A percentile compares a stretch with the other conserved stretches of the same genome.
These are phyloP conservation scores for Leucophora obtusa DNA, from an alignment of 2,888 invertebrate genomes.

Conservation along the genomic window DNA sequence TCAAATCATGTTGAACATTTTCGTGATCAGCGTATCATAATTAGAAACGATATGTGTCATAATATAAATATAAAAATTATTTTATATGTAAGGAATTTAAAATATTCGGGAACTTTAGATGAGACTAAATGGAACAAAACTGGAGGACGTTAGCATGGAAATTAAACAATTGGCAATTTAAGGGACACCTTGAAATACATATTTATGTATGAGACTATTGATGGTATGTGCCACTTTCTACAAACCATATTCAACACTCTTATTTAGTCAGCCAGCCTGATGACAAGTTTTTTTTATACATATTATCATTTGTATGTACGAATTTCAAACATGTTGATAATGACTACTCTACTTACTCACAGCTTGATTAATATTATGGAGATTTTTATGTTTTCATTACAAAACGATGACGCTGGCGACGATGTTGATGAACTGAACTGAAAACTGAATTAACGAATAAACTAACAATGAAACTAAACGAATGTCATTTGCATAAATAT, in stretches of 20 bases:
- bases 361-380: slow-evolving; percentile 58
- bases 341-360: slow-evolving; percentile 43
- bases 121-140: no score
- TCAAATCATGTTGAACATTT: no score
- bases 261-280: slow-evolving; percentile 13
- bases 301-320: slow-evolving; percentile 26
- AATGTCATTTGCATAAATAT: slow-evolving; percentile 63
- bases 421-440: slow-evolving; percentile 52
- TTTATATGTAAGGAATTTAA: no score
- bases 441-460: slow-evolving; percentile 54
- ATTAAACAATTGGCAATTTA: no score
- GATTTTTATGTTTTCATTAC: slow-evolving; percentile 60
- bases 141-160: no score
- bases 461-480: slow-evolving; percentile 54
- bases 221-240: neutral
- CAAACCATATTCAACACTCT: neutral
- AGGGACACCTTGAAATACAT: no score
- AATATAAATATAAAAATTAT: no score
- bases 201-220: slow-evolving; percentile 12
- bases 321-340: slow-evolving; percentile 54
- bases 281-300: slow-evolving; percentile 26
- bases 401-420: slow-evolving; percentile 37
- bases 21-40: no score
- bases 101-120: no score
- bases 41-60: no score